A percentile compares a stretch with the other conserved stretches of the same genome.
Evolutionary conservation across 2,888 invertebrate genomes (phyloP).

Genomic region (Ashinkailepas kermadecensis): DNA sequence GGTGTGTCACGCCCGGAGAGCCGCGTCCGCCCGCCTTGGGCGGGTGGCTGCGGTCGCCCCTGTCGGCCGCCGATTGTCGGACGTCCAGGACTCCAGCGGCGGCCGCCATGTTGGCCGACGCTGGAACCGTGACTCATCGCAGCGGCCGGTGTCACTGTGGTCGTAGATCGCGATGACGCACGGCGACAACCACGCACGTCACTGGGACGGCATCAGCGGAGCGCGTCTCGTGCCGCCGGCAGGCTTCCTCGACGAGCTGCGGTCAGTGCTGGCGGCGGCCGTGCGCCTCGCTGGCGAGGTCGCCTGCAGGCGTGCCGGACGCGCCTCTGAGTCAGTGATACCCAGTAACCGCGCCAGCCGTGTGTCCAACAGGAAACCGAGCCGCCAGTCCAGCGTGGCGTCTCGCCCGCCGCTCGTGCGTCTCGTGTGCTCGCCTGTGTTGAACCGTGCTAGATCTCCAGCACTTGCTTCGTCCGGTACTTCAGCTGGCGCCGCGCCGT

Average conservation of each 20-base stretch:
- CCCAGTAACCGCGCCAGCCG: neutral
- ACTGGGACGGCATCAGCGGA: neutral
- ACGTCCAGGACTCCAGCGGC: neutral
- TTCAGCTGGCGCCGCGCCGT: too few species aligned
- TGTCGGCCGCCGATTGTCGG: neutral
- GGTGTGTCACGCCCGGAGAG: too few species aligned
- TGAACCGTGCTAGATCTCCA: neutral
- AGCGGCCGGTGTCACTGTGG: neutral
- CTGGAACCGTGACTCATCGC: neutral
- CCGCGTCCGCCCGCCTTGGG: neutral
- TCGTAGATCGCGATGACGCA: neutral
- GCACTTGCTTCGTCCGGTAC: too few species aligned
- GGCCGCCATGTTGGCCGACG: neutral
- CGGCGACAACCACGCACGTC: neutral
- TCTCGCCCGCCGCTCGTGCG: neutral
- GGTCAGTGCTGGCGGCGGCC: neutral
- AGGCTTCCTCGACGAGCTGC: constrained; percentile 4
- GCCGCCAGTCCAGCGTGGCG: neutral
- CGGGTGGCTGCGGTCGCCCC: neutral
- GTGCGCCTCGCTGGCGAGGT: neutral
- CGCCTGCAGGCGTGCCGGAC: neutral
- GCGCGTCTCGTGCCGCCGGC: neutral
- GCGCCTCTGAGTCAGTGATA: neutral
- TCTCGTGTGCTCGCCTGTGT: neutral
- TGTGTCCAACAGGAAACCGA: neutral